These are phyloP conservation scores for Morinoia aosen DNA, from an alignment of 2,888 invertebrate species.

Conservation along the genomic window DNA sequence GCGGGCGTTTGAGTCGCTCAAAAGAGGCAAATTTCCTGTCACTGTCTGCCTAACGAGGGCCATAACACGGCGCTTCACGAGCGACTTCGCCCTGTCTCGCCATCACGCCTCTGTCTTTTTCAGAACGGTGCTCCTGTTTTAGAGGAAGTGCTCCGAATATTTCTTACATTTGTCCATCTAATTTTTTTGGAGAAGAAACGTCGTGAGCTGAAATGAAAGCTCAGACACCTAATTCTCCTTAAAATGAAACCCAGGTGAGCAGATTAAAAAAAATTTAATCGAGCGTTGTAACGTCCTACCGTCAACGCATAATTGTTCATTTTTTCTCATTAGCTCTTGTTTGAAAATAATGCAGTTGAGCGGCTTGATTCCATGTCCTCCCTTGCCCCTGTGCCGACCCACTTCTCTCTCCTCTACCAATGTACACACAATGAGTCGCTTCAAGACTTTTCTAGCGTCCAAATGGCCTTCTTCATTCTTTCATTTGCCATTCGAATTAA, in stretches of 20 bases:
- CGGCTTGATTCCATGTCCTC: background rate
- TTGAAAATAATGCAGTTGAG: background rate
- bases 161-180: background rate
- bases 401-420: background rate
- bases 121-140: background rate
- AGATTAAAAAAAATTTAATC: background rate
- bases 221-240: background rate
- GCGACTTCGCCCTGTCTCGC: background rate
- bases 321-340: background rate
- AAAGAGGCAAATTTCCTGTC: background rate
- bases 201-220: background rate
- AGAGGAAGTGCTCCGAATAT: background rate
- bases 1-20: background rate
- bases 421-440: constrained; percentile 1
- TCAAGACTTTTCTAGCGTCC: constrained; percentile 8
- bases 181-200: background rate
- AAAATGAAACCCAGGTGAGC: background rate
- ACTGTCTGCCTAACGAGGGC: background rate
- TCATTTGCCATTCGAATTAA: constrained; percentile 50
- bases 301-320: background rate
- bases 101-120: background rate
- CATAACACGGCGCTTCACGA: background rate
- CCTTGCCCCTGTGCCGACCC: background rate
- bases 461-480: constrained; percentile 45
- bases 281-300: background rate